A percentile compares a stretch with the other conserved stretches of the same genome.
These are phyloP conservation scores for Mirza zaza DNA, from an alignment of 2,113 vertebrate genomes.

Conservation along the genomic window DNA sequence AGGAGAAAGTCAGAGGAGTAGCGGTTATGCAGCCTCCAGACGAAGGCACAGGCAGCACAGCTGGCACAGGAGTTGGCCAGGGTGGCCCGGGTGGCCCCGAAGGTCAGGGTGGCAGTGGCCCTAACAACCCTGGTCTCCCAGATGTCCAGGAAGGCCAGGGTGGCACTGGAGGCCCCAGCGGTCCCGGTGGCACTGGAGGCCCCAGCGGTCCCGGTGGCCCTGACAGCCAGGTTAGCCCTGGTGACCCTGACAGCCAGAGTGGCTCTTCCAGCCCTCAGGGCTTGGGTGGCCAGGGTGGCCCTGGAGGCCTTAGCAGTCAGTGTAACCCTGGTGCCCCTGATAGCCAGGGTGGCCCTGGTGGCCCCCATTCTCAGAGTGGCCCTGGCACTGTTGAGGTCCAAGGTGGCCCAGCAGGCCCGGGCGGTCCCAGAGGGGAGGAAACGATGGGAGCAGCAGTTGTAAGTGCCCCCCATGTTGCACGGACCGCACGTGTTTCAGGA, in stretches of 20 bases:
- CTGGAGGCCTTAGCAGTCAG: not conserved
- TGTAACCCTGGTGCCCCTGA: not conserved
- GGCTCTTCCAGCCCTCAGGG: too few species aligned
- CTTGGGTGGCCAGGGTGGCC: too few species aligned
- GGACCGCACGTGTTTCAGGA: not conserved
- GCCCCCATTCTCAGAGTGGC: not conserved
- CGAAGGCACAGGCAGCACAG: not conserved
- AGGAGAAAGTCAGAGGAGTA: not conserved
- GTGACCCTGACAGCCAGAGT: too few species aligned
- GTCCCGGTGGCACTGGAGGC: not conserved
- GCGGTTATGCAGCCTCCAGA: not conserved
- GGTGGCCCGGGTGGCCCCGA: not conserved
- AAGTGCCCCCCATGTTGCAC: constrained; percentile 49
- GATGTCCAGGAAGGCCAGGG: not conserved
- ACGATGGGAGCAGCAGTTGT: not conserved
- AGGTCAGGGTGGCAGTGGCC: not conserved
- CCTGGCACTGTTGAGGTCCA: not conserved
- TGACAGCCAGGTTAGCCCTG: not conserved
- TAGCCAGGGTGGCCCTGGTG: not conserved
- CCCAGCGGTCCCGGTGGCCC: not conserved
- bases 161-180: not conserved
- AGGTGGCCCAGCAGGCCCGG: too few species aligned
- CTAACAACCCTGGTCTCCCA: not conserved
- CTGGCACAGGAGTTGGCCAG: not conserved
- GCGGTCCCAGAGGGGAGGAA: not conserved